A percentile compares a stretch with the other conserved stretches of the same genome.
Conservation (phyloP, 30 jellyfish, hydroid and myxozoan species). For the Pseudorhiza aurosa region DNA sequence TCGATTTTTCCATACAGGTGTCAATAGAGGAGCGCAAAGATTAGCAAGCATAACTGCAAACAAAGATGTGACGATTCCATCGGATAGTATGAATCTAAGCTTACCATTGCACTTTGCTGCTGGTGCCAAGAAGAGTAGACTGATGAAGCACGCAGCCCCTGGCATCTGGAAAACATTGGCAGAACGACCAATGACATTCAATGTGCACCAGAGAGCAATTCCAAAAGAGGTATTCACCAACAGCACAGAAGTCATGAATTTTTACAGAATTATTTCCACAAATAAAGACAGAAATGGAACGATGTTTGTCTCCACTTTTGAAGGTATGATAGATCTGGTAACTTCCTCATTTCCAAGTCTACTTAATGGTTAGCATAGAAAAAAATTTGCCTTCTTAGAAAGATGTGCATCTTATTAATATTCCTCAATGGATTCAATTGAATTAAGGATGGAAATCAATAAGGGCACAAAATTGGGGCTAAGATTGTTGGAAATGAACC, state of each 20-base stretch:
- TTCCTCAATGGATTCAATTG: no score
- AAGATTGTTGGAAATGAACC: no score
- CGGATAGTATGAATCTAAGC: conserved; percentile 77
- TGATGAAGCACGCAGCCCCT: conserved; percentile 83
- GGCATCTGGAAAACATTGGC: conserved; percentile 68
- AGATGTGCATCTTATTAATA: no score
- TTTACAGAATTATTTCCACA: conserved; percentile 79
- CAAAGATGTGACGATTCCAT: conserved; percentile 48
- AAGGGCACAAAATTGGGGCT: no score
- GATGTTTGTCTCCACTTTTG: conserved; percentile 83
- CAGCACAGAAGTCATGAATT: conserved; percentile 53
- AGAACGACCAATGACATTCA: conserved; percentile 73
- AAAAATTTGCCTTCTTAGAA: no score
- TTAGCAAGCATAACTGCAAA: conserved; percentile 54
- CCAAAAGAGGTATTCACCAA: conserved; percentile 62
- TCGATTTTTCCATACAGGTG: conserved; percentile 16
- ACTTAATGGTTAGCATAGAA: no score
- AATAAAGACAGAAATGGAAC: conserved; percentile 91
- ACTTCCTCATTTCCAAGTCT: no score
- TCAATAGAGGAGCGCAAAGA: conserved; percentile 91
- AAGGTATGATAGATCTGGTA: no score
- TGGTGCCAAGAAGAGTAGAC: conserved; percentile 77
- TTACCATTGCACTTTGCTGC: conserved; percentile 74
- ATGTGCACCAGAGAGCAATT: conserved; percentile 72
- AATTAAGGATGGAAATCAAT: no score